A percentile compares a stretch with the other conserved stretches of the same genome.
Conservation (phyloP, 53 echinoderm and acorn worm genomes). For the Echinarachnius parma region DNA sequence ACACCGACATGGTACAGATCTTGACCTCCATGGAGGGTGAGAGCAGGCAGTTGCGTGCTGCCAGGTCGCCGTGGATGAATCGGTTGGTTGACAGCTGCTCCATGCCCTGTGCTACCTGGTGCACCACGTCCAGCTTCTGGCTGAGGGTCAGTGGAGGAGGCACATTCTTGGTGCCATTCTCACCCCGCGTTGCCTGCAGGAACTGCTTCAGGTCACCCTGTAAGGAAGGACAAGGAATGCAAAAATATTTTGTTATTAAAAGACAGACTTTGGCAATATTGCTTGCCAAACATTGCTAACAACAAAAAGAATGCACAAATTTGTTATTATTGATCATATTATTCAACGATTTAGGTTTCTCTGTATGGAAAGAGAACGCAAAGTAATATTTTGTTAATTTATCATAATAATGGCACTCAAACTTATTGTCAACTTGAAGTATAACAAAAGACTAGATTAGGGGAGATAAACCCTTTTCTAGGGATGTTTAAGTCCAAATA, state of each 20-base stretch:
- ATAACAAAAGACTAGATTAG: too few relatives aligned
- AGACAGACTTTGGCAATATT: neutral
- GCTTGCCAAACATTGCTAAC: neutral
- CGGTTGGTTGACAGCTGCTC: slow-evolving; percentile 94
- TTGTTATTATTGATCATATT: too few relatives aligned
- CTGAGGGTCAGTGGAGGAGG: slow-evolving; percentile 87
- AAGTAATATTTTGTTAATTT: too few relatives aligned
- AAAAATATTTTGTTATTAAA: too few relatives aligned
- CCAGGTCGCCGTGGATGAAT: slow-evolving; percentile 95
- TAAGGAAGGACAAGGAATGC: neutral
- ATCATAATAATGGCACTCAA: too few relatives aligned
- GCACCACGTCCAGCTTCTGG: slow-evolving; percentile 93
- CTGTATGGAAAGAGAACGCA: too few relatives aligned
- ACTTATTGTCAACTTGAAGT: too few relatives aligned
- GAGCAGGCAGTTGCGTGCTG: slow-evolving; percentile 95
- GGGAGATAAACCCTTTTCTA: too few relatives aligned
- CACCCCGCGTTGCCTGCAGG: slow-evolving; percentile 85
- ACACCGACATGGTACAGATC: slow-evolving; percentile 82
- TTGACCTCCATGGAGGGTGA: slow-evolving; percentile 98
- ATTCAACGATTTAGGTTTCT: too few relatives aligned
- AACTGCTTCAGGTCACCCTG: slow-evolving; percentile 99
- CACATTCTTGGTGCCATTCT: slow-evolving; percentile 80
- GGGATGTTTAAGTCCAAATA: neutral
- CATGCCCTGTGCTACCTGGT: slow-evolving; percentile 94
- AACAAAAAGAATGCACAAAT: too few relatives aligned